Base-by-base conservation (phyloP, 2,113 vertebrate genomes). In the Oxyura jamaicensis region DNA sequence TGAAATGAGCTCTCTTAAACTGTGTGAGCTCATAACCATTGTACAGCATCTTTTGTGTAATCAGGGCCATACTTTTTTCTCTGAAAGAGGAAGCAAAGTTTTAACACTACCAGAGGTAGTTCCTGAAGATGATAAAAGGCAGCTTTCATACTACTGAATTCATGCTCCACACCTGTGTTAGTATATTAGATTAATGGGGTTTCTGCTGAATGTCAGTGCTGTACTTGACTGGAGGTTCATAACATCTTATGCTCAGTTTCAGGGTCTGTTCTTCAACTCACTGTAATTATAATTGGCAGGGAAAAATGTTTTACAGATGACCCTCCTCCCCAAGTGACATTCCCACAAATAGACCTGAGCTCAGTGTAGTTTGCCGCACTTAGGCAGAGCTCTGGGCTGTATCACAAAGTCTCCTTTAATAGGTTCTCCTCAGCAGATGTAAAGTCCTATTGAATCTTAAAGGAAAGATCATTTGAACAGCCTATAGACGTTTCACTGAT, bases 401-500 rank as follows among this genome's bases (percentile, higher is more conserved):
- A 81, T 88, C 94, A 95, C 76, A 81, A 55, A 95, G 62, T 90
- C 89, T 83, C 53, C 68, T 92, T 91, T 97, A 93, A 92, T 88
- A 89, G 87, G 62, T 83, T 97, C 0, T 1, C 48, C 60, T 86
- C 56, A 36, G 71, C 35, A 82, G 83, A 88, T 90, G 72, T 90
- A 86, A 93, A 97, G 85, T 95, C 62, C 65, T 91, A 79, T 79
- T 93, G 94, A 94, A 93, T 93, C 92, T 92, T 95, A 83, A 84
- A 93, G 91, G 80, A 92, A 92, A 93, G 76, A 92, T 90, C 80
- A 79, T 95, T 69, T 92, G 83, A 95, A 96, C 92, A 39, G 76
- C 80, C 67, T 65, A 72, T 39, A 93, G 89, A 91, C 12, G 1
- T 93, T 96, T 78, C 68, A 83, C 83, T 92, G 89, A 92, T 91